Base-by-base conservation (phyloP, 92 coral and sea anemone species). In the Diadumene lineata region DNA sequence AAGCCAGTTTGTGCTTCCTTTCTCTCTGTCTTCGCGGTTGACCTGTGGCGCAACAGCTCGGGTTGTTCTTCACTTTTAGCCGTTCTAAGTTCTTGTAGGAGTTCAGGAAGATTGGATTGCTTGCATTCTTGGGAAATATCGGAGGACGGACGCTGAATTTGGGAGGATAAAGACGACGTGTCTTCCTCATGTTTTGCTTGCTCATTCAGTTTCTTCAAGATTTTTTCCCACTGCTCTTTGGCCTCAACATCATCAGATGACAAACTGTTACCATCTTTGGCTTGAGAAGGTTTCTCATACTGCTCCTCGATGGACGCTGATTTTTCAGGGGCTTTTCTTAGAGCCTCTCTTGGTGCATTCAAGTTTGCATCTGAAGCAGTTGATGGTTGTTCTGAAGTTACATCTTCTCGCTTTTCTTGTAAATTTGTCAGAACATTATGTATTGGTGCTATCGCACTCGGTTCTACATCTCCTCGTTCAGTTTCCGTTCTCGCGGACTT, bases 91-190 rank as follows among this genome's bases (percentile, higher is more conserved):
- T 34, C 77, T n/a, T 34, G 66, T 13, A 72, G 16, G 34, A 72
- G 66, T 18, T 72, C 77, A 0, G 77, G 77, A 31, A 72, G 77
- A 24, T 34, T 72, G 0, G 62, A 60, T 1, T 56, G 56, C 46
- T 50, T 32, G 0, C 33, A n/a, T 48, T 1, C 13, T 19, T 32
- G 60, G 10, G 60, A 53, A 15, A 15, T 23, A 15, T 15, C 60
- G 26, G 26, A 3, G 26, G 64, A 58, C 22, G 64, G 11, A 22
- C 26, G 28, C 64, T 58, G 10, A 22, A 22, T 26, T 7, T 17
- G 27, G 3, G 25, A 9, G 2, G 60, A 21, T 21, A 16, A 23
- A 58, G 1, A 32, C 10, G 31, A 28, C 9, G 38, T 10, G 24
- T 1, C 18, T 62, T 4, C 34, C 27, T 60, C 65, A 8, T 2